These are phyloP conservation scores for Diaprepes abbreviatus DNA, from an alignment of 2,888 invertebrate genomes.

Conservation along the genomic window DNA sequence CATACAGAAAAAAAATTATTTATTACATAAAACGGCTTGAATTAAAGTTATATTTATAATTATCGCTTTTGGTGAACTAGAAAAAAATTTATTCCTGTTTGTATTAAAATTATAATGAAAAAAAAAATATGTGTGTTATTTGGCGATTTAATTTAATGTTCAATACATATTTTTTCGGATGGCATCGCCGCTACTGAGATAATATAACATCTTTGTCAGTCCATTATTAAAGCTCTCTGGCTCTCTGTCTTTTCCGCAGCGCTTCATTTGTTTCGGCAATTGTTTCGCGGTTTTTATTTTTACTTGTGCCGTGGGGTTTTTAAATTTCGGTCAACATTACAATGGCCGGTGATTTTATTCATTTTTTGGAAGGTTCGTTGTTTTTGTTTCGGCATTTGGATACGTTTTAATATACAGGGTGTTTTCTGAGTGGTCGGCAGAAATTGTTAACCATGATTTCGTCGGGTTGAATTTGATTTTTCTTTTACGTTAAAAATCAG, in stretches of 20 bases:
- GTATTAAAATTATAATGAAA: too few species aligned
- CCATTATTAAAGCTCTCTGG: conserved; percentile 54
- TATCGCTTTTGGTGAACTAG: too few species aligned
- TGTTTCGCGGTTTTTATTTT: conserved; percentile 20
- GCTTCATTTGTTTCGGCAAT: conserved; percentile 23
- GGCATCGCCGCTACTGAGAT: conserved; percentile 6
- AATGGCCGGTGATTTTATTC: conserved; percentile 14
- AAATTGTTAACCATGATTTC: too few species aligned
- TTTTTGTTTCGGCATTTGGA: neutral
- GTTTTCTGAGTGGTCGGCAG: too few species aligned
- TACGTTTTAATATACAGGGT: neutral
- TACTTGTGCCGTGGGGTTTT: conserved; percentile 2
- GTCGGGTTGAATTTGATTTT: too few species aligned
- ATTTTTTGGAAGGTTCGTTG: conserved; percentile 1
- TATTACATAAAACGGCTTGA: too few species aligned
- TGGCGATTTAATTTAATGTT: too few species aligned
- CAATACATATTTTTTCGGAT: too few species aligned
- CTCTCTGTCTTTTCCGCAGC: conserved; percentile 37
- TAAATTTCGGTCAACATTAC: conserved; percentile 5
- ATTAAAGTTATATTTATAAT: too few species aligned
- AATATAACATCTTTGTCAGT: conserved; percentile 52
- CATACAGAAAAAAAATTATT: neutral
- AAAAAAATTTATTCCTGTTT: too few species aligned
- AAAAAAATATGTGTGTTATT: too few species aligned
- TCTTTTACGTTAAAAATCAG: too few species aligned